Evolutionary conservation across 1,140 invertebrate species (phyloP).

Genomic region (Himalopsyche phryganea): DNA sequence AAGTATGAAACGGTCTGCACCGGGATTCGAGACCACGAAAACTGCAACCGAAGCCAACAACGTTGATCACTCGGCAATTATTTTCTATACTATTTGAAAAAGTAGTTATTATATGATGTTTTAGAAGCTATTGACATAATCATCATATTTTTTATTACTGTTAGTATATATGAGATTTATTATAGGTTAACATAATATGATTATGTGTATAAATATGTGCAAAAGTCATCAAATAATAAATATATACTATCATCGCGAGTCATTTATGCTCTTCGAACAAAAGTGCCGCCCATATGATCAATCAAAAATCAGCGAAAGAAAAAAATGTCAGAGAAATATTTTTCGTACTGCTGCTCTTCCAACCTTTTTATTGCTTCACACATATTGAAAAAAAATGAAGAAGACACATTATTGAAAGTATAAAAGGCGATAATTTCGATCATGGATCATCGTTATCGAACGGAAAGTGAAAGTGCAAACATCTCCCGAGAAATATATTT

Average conservation of each 20-base stretch:
- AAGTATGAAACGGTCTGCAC: no score
- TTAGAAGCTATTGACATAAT: no score
- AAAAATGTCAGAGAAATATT: constrained; percentile 24
- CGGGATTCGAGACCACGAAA: no score
- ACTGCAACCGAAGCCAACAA: no score
- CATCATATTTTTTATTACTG: no score
- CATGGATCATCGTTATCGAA: constrained; percentile 28
- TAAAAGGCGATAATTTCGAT: constrained; percentile 28
- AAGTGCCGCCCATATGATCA: constrained; percentile 20
- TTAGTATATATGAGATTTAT: no score
- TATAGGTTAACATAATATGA: no score
- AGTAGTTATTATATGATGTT: no score
- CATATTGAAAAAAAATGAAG: constrained; percentile 20
- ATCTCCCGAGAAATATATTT: constrained; percentile 11
- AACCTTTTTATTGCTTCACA: constrained; percentile 29
- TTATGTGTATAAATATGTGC: no score
- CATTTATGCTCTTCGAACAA: neutral
- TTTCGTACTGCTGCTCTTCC: constrained; percentile 11
- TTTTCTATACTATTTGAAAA: no score
- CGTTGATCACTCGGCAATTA: no score
- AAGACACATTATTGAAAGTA: constrained; percentile 23
- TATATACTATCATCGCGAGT: neutral
- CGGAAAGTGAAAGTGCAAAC: constrained; percentile 32
- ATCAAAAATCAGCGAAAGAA: constrained; percentile 11
- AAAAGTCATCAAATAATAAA: no score